Evolutionary conservation across 2,113 vertebrate genomes (phyloP).

Genomic region (Crocuta crocuta): DNA sequence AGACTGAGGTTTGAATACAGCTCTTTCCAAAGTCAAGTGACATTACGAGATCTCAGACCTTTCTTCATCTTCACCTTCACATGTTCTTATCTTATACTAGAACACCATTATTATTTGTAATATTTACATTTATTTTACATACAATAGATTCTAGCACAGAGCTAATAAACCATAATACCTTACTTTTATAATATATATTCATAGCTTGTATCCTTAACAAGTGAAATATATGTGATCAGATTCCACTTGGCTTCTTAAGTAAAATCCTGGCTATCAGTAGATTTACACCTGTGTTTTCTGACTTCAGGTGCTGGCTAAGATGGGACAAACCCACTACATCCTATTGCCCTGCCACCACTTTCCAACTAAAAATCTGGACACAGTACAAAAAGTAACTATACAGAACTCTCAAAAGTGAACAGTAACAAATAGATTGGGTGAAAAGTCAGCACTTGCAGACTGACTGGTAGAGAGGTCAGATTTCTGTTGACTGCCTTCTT

Average conservation of each 20-base stretch:
- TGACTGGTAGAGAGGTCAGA: background rate
- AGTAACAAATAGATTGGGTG: background rate
- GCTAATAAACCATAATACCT: background rate
- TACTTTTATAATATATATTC: background rate
- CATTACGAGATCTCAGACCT: background rate
- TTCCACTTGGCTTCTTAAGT: background rate
- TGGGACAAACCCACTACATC: background rate
- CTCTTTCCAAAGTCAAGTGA: background rate
- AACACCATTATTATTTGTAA: background rate
- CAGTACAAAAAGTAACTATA: background rate
- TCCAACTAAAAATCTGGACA: background rate
- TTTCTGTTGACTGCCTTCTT: background rate
- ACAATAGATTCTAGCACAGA: background rate
- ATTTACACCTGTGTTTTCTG: background rate
- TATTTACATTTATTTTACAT: background rate
- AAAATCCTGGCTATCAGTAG: background rate
- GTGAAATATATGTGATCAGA: background rate
- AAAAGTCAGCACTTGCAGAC: background rate
- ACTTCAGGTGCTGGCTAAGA: background rate
- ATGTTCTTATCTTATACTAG: background rate
- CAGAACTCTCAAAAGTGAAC: background rate
- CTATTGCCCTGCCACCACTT: background rate
- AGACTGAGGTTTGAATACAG: background rate
- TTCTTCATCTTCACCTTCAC: background rate
- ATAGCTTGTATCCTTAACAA: background rate